These are phyloP conservation scores for Hylaea fasciaria DNA, from an alignment of 2,888 invertebrate genomes.

Conservation along the genomic window DNA sequence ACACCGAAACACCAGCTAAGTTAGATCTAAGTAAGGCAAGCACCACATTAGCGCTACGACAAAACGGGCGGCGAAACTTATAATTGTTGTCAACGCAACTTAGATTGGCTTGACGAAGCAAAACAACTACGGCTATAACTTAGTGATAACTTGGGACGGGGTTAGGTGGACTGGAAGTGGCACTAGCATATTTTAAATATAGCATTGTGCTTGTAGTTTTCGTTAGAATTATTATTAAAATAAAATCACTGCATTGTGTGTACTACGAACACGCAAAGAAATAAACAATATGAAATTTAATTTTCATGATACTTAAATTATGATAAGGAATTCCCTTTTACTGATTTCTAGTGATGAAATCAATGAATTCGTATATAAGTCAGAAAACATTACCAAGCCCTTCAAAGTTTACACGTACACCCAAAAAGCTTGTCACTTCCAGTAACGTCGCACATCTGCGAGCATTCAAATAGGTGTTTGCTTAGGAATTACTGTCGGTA, in stretches of 20 bases:
- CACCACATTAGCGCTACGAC: constrained; percentile 55
- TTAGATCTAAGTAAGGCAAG: constrained; percentile 48
- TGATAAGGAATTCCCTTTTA: no score
- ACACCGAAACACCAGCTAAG: constrained; percentile 40
- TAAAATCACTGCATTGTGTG: no score
- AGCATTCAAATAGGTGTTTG: constrained; percentile 37
- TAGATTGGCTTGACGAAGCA: constrained; percentile 67
- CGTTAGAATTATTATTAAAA: no score
- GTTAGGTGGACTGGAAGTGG: constrained; percentile 38
- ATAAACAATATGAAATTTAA: no score
- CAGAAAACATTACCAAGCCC: no score
- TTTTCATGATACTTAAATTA: no score
- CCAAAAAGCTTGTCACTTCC: constrained; percentile 11
- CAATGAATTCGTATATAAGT: no score
- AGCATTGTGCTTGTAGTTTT: not conserved
- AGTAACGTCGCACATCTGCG: constrained; percentile 17
- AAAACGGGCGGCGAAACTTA: constrained; percentile 53
- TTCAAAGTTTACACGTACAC: no score
- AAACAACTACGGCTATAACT: constrained; percentile 62
- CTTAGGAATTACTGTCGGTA: constrained; percentile 36
- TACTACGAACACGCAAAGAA: no score
- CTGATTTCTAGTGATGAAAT: no score
- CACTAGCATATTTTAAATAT: not conserved
- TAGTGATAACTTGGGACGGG: constrained; percentile 49
- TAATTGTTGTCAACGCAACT: constrained; percentile 69